Evolutionary conservation across 2,113 vertebrate species (phyloP), one percentile per base, ranked within the genome.

Genomic region (Cavia aperea): DNA sequence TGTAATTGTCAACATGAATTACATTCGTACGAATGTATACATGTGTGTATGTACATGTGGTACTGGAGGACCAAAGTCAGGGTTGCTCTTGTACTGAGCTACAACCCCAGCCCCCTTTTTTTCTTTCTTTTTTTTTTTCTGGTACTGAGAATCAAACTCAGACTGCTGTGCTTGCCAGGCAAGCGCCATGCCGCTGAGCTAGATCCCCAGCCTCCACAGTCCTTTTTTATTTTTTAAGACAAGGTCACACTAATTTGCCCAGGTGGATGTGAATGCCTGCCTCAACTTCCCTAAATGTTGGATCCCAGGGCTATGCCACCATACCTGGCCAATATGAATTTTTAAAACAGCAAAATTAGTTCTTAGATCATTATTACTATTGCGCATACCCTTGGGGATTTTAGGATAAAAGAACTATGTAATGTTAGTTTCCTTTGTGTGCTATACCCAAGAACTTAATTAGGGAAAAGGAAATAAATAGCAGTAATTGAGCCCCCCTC

Each of bases 361-460:
- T 77, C 36, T 90, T 63, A 60, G 62, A 81, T 75, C 36, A 92
- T 87, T 94, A 79, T 65, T 85, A 86, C 81, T 65, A 75, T 18
- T 70, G 21, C 77, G 29, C 82, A 49, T 65, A 51, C 5, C 62
- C 78, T 90, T 46, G 73, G 56, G 60, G n/a, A 90, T 29, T 62
- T 43, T 23, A 58, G 62, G 33, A 83, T 68, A 58, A 81, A 91
- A 90, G 66, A 90, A 87, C 10, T 24, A 58, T 51, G 56, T 62
- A 75, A 58, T 77, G 8, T 72, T 82, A 63, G 65, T 93, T 94
- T 92, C 89, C 79, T 90, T 88, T 78, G 82, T 88, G 43, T 54
- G 66, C 13, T 68, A 29, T 63, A 43, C 54, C 51, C 33, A 65
- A 88, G 84, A 78, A 95, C n/a, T 70, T 94, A 93, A 94, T 90